Conservation (phyloP, 2,113 vertebrate genomes). For the Fukomys damarensis region DNA sequence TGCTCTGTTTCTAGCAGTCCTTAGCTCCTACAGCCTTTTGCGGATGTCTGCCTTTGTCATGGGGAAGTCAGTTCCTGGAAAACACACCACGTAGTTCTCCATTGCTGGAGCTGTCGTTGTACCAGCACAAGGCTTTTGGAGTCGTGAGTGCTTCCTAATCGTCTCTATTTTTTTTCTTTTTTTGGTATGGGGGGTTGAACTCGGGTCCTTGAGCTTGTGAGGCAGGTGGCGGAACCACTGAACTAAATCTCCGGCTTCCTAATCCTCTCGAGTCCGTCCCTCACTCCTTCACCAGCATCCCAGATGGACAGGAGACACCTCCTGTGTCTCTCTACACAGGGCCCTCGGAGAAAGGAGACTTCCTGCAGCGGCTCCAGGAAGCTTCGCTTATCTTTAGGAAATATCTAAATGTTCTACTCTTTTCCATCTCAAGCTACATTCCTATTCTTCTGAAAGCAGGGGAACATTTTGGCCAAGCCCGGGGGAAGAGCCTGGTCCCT, state of each 20-base stretch:
- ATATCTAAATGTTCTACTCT: background rate
- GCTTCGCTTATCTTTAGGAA: background rate
- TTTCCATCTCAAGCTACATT: background rate
- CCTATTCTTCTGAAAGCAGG: background rate
- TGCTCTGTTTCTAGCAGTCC: background rate
- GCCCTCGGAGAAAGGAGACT: background rate
- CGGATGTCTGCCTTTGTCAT: background rate
- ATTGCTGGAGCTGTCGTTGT: rapidly evolving
- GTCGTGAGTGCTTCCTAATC: rapidly evolving
- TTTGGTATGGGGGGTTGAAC: too few relatives aligned
- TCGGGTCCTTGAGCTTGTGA: too few relatives aligned
- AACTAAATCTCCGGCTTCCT: too few relatives aligned
- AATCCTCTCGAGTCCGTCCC: rapidly evolving
- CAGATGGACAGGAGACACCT: rapidly evolving
- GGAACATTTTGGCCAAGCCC: background rate
- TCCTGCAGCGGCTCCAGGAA: background rate
- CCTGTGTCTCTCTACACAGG: rapidly evolving
- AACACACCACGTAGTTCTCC: rapidly evolving
- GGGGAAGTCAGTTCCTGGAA: background rate
- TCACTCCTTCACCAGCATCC: rapidly evolving
- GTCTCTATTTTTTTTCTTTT: too few relatives aligned
- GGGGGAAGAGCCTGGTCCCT: background rate
- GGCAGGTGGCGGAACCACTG: too few relatives aligned
- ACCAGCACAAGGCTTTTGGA: rapidly evolving
- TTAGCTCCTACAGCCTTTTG: too few relatives aligned